Base-by-base conservation (phyloP, 92 coral and sea anemone genomes). In the Epizoanthus scotinus region DNA sequence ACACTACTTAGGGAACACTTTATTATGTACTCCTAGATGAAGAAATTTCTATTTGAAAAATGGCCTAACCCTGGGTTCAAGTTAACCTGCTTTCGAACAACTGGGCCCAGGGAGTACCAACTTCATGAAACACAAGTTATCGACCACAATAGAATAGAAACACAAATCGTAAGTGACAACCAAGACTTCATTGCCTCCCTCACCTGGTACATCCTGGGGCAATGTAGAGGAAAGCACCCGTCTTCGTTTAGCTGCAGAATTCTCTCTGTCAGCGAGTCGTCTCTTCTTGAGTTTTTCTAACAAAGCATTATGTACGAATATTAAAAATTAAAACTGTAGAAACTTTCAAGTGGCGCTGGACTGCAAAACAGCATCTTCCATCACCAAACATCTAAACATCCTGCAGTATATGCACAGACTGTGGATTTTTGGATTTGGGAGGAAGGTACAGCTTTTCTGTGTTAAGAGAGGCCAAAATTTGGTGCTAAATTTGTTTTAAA, bases 251-350 rank as follows among this genome's bases (percentile, higher is more conserved):
- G 69, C 69, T 64, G 40, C 69, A 64, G 5, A 25, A 64, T 64
- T 64, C 69, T 29, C 69, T 64, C n/a, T 64, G 69, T 64, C 69
- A 64, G 69, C 69, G 15, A 64, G 69, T 47, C 69, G 47, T 64
- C 69, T 64, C 69, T 64, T 64, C 69, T 64, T 64, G 15, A 64
- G 69, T 0, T 64, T 64, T 64, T 64, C 69, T 64, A 25, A 25
- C 69, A 64, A 64, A 64, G 29, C 69, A 25, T 64, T 18, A 25
- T 9, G 69, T 64, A 64, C 69, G 38, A 64, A n/a, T 29, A 64
- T 62, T 62, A 62, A 36, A n/a, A 62, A 62, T 62, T 62, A 62
- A 62, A 62, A 62, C 25, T 62, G 67, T 62, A 62, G 67, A 62
- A 62, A 25, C 67, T 62, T 62, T 25, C 24, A 62, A 62, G 67